Percentiles rank a stretch among this genome's conserved stretches.
phyloP scores from a whole-genome alignment of 1,140 invertebrate species.

The Mactra quadrangularis region DNA sequence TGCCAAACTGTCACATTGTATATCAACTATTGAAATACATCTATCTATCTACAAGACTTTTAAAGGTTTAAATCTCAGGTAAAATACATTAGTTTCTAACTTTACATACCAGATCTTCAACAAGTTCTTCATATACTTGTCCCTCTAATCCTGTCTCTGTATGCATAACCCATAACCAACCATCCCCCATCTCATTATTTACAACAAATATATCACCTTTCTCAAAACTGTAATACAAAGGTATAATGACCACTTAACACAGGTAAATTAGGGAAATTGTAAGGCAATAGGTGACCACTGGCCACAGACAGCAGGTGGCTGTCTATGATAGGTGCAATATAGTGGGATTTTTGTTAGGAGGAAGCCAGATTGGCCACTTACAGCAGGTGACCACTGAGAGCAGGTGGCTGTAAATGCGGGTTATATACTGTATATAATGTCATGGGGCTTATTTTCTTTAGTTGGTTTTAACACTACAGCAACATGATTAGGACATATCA shows the following conservation, averaged over 20 bases:
- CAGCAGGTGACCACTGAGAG: no score
- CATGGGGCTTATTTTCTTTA: no score
- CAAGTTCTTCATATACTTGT: constrained; percentile 97
- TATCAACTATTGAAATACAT: no score
- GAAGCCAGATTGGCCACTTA: no score
- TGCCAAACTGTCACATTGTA: no score
- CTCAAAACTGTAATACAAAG: constrained; percentile 90
- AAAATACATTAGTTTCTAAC: no score
- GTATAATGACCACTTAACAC: background rate
- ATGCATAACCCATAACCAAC: constrained; percentile 98
- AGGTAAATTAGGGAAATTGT: background rate
- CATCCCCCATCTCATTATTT: constrained; percentile 98
- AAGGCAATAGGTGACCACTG: background rate
- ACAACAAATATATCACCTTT: constrained; percentile 99
- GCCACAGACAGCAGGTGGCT: background rate
- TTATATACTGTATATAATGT: background rate
- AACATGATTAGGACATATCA: no score
- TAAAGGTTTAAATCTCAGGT: no score
- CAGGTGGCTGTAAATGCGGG: background rate
- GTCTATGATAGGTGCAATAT: background rate
- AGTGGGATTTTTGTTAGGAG: background rate
- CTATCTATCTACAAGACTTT: no score
- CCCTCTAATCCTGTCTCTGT: constrained; percentile 98
- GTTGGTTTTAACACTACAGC: no score
- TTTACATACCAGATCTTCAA: constrained; percentile 92